phyloP scores from a whole-genome alignment of 2,797 vertebrate species.

The Phrynocephalus vlangalii region DNA sequence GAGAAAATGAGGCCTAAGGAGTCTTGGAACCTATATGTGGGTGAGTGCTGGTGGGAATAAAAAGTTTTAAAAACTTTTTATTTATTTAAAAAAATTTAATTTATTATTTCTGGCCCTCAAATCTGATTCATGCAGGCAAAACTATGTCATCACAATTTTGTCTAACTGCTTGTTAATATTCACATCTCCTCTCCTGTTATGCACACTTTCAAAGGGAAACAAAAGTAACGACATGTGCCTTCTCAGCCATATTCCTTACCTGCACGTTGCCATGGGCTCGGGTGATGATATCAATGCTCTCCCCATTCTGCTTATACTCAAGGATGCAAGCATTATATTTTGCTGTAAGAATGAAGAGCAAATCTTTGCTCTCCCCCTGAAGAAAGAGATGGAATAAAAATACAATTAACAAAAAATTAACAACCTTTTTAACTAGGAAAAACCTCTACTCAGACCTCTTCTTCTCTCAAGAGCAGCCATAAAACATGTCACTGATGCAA shows the following conservation, averaged over 20 bases:
- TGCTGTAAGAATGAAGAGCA: constrained; percentile 96
- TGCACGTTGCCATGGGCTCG: constrained; percentile 97
- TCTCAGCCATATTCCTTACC: constrained; percentile 76
- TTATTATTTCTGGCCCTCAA: too few relatives aligned
- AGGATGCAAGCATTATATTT: constrained; percentile 99
- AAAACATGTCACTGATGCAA: background rate
- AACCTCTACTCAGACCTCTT: background rate
- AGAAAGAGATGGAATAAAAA: constrained; percentile 4
- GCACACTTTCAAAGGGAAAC: background rate
- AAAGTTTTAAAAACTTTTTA: too few relatives aligned
- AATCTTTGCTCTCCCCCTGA: constrained; percentile 96
- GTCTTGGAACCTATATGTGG: too few relatives aligned
- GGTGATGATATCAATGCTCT: constrained; percentile 97
- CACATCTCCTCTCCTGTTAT: background rate
- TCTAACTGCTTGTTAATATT: background rate
- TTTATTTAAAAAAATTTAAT: too few relatives aligned
- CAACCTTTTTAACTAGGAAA: background rate
- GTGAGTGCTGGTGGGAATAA: too few relatives aligned
- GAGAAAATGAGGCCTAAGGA: too few relatives aligned
- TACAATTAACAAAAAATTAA: background rate
- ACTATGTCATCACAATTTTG: too few relatives aligned
- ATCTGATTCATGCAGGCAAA: too few relatives aligned
- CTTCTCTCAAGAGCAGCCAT: background rate
- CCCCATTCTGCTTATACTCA: constrained; percentile 97
- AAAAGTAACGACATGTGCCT: background rate